phyloP scores from a whole-genome alignment of 2,888 invertebrate genomes.

The Polymixis lichenea region DNA sequence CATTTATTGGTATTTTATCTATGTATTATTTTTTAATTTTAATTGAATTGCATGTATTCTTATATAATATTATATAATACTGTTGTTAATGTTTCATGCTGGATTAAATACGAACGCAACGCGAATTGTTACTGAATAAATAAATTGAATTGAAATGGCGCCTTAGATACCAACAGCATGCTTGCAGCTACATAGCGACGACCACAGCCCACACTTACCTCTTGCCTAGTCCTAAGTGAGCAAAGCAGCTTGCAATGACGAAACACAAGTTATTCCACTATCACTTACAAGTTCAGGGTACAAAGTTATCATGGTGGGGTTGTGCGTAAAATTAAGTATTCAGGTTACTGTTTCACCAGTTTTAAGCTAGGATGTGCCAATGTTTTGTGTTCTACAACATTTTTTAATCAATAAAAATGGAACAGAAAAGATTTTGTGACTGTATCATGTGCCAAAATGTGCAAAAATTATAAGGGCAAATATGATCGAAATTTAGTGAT shows the following conservation, averaged over 20 bases:
- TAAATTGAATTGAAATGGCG: not conserved
- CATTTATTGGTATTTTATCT: no score
- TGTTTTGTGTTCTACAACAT: constrained; percentile 23
- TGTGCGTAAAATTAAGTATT: constrained; percentile 53
- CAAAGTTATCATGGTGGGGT: constrained; percentile 55
- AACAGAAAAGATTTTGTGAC: constrained; percentile 22
- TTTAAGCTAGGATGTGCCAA: constrained; percentile 41
- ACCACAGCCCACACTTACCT: constrained; percentile 79
- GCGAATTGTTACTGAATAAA: no score
- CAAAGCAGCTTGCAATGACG: constrained; percentile 85
- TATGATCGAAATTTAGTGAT: constrained; percentile 7
- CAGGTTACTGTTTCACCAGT: constrained; percentile 57
- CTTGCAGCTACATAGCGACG: constrained; percentile 67
- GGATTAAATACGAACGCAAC: no score
- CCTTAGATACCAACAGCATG: constrained; percentile 59
- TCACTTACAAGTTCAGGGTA: constrained; percentile 51
- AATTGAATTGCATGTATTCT: no score
- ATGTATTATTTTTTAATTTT: no score
- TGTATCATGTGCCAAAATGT: constrained; percentile 25
- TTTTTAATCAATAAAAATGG: not conserved
- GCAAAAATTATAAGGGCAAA: constrained; percentile 23
- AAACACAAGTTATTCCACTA: constrained; percentile 74
- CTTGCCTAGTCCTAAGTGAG: constrained; percentile 86
- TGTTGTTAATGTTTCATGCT: no score
- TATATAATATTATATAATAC: no score